Base-by-base conservation (phyloP, 2,797 vertebrate species). In the Apogon talboti region DNA sequence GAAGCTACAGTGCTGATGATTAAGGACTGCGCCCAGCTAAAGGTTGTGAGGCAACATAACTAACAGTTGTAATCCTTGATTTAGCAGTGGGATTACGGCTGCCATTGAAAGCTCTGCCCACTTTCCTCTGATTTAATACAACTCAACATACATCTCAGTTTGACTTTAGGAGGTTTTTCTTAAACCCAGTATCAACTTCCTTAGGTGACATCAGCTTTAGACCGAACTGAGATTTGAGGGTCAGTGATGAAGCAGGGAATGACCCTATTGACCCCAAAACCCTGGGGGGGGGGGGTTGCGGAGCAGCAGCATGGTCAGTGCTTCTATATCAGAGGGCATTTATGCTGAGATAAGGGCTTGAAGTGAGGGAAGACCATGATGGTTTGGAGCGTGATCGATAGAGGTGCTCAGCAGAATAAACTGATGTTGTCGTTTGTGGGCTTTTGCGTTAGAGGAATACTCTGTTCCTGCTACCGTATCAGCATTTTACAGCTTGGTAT, bases 271-370 rank as follows among this genome's bases (percentile, higher is more conserved):
- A 72, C 53, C 79, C 11, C 44, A 30, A 43, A 43, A 45, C 18
- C 63, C 50, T 11, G 10, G 8, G 59, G 64, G 10, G 8, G 59
- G 64, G 33, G 33, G 66, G 66, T 15, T 24, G 58, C 16, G 63
- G 13, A 49, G 70, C 11, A 2, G 46, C 6, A 47, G 60, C 13
- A 12, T 19, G 11, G 64, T 60, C 77, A 37, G 42, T 56, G 61
- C 61, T 47, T 60, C 60, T 63, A 2, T 65, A 71, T 76, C 58
- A 30, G 68, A 71, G 72, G 67, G 71, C 62, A 43, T 89, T 90
- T 81, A 68, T 88, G 85, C 84, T 87, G 80, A 85, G 75, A 82
- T 87, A 67, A 77, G 81, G 69, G 42, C 65, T 67, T 55, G 64
- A 64, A 54, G 48, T 66, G 66, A 55, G 41, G 58, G 44, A 55